Base-by-base conservation (phyloP, 2,113 vertebrate genomes). In the Paralichthys olivaceus region DNA sequence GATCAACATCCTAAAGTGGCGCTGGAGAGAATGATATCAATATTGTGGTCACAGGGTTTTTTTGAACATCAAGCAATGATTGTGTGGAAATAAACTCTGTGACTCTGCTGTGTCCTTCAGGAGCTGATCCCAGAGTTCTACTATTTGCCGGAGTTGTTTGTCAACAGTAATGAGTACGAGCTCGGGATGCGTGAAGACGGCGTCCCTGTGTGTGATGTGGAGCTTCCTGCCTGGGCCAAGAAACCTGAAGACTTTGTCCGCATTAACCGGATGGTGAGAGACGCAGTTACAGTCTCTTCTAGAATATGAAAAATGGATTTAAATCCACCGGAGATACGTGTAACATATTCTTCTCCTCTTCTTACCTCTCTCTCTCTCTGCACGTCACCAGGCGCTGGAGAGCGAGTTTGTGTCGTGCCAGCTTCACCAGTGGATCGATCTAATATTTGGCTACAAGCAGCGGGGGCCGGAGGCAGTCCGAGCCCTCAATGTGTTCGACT, bases 51-150 rank as follows among this genome's bases (percentile, higher is more conserved):
- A 34, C 7, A 8, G 32, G 32, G 7, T 5, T 7, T 32, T 32
- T 32, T 7, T 32, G 5, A 32, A 7, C 32, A 8, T 34, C 32
- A 58, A 17, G 4, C 14, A 1, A 26, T 34, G 0, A 8, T 47
- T 37, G 47, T 59, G 25, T 60, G 63, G 6, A 34, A 26, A 23
- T 17, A 13, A 19, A 37, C 19, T 2, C 4, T 37, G 4, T 65
- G 25, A 58, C 5, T 29, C 54, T 13, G 34, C 23, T 14, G 8
- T 70, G 28, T 67, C 57, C 68, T 26, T 20, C 81, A 99, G 98
- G 98, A 99, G 80, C 92, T 99, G 85, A 99, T 98, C 91, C 98
- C 98, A 34, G 98, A 99, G 91, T 99, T 99, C 93, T 99, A 99
- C 92, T 99, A 99, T 91, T 92, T 99, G 71, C 98, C 98, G 0